A percentile compares a stretch with the other conserved stretches of the same genome.
Evolutionary conservation across 2,797 vertebrate species (phyloP).

Genomic region (Eutrigla gurnardus): DNA sequence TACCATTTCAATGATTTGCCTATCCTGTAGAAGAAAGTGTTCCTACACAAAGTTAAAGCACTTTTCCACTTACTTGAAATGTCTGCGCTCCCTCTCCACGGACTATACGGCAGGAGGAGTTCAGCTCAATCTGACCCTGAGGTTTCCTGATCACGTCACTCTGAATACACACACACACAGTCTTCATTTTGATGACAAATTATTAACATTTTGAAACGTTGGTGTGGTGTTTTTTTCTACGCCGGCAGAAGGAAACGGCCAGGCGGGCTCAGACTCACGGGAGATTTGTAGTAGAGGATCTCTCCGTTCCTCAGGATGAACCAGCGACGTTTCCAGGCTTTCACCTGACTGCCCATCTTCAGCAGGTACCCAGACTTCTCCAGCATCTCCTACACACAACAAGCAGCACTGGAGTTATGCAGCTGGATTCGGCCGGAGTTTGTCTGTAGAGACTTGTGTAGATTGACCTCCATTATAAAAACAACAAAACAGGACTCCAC

Average conservation of each 20-base stretch:
- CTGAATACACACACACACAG: slow-evolving; percentile 72
- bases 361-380: slow-evolving; percentile 97
- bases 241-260: slow-evolving; percentile 45
- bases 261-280: slow-evolving; percentile 84
- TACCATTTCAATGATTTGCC: background rate
- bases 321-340: slow-evolving; percentile 96
- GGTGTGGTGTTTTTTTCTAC: slow-evolving; percentile 38
- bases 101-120: slow-evolving; percentile 90
- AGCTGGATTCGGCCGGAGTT: background rate
- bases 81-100: slow-evolving; percentile 93
- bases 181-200: slow-evolving; percentile 1
- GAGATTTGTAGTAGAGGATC: slow-evolving; percentile 96
- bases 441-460: background rate
- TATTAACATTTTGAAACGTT: slow-evolving; percentile 22
- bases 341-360: slow-evolving; percentile 95
- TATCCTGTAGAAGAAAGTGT: background rate
- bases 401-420: background rate
- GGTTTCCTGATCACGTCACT: slow-evolving; percentile 95
- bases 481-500: slow-evolving; percentile 36
- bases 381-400: slow-evolving; percentile 86
- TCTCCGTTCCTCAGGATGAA: slow-evolving; percentile 95
- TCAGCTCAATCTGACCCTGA: slow-evolving; percentile 94
- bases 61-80: slow-evolving; percentile 87
- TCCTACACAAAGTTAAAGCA: background rate
- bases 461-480: background rate